phyloP scores from a whole-genome alignment of 2,113 vertebrate species.

The Dipodomys stephensi region DNA sequence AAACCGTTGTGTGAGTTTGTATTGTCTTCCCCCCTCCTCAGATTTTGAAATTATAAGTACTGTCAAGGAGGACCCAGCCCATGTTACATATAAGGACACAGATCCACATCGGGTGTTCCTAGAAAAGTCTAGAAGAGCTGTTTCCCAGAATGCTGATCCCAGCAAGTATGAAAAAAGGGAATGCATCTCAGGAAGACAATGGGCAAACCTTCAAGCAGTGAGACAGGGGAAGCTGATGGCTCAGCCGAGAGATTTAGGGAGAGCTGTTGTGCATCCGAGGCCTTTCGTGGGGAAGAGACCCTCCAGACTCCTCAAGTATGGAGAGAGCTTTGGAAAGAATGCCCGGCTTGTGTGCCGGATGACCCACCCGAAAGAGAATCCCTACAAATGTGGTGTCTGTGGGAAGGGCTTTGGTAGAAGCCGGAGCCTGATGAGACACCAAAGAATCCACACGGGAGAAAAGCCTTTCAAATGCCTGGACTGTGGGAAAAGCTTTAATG shows the following conservation, averaged over 20 bases:
- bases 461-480: constrained; percentile 82
- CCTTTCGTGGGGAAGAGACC: constrained; percentile 69
- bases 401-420: constrained; percentile 80
- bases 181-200: constrained; percentile 69
- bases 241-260: constrained; percentile 72
- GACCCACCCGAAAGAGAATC: constrained; percentile 80
- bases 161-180: constrained; percentile 52
- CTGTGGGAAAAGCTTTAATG: constrained; percentile 84
- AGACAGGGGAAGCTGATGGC: constrained; percentile 63
- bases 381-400: constrained; percentile 76
- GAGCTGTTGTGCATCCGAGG: constrained; percentile 47
- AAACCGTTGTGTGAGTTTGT: neutral
- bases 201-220: constrained; percentile 70
- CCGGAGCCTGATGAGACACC: constrained; percentile 82
- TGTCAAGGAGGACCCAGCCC: constrained; percentile 50
- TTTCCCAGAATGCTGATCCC: constrained; percentile 57
- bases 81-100: constrained; percentile 64
- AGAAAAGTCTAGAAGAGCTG: constrained; percentile 52
- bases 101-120: constrained; percentile 46
- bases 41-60: constrained; percentile 69
- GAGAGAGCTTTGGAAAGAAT: constrained; percentile 72
- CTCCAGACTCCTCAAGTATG: constrained; percentile 74
- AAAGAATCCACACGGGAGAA: constrained; percentile 82
- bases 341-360: constrained; percentile 72
- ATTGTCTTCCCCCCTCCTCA: constrained; percentile 48